Evolutionary conservation across 2,113 vertebrate species (phyloP), one percentile per base, ranked within the genome.

Genomic region (Panthera tigris): DNA sequence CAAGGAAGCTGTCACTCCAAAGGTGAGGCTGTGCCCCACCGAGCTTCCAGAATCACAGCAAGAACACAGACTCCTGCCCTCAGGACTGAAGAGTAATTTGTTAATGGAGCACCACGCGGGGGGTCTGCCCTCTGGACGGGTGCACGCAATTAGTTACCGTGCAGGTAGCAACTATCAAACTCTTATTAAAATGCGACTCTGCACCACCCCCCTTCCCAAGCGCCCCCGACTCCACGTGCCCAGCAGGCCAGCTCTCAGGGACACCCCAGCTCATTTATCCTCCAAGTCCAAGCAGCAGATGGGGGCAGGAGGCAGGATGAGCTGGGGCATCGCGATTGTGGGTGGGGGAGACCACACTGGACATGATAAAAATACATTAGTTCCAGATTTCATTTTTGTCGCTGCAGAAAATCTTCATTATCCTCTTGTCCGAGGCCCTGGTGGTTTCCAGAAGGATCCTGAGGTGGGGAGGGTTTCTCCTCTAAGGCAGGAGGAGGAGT

Each of bases 351-450:
- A 79, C 86, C 74, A 87, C 73, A 27, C 57, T 61, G 23, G 27
- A 92, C 18, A 71, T 33, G 68, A 66, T 95, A 96, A 98, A 96
- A 91, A 89, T 65, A 95, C 92, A 95, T 63, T 83, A 15, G 29
- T 76, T 78, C 88, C 23, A 4, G 83, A 21, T 7, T 84, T 66
- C 50, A 9, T 71, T 55, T 95, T 81, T 4, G 3, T 80, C 66
- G 2, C 83, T n/a, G 12, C 89, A 95, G 97, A 95, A 97, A 97
- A 96, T 97, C 66, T 85, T 98, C 90, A 27, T 39, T 65, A 86
- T 83, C 61, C 96, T 52, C 85, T 83, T 55, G 66, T 95, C 97
- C 95, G 55, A 12, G 89, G 88, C 31, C 57, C 27, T 68, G 23
- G 3, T 3, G 57, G 33, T 33, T 66, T 94, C 66, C 63, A 23